These are phyloP conservation scores for Drosophila bunnanda DNA, from an alignment of 2,888 invertebrate species.

Conservation along the genomic window DNA sequence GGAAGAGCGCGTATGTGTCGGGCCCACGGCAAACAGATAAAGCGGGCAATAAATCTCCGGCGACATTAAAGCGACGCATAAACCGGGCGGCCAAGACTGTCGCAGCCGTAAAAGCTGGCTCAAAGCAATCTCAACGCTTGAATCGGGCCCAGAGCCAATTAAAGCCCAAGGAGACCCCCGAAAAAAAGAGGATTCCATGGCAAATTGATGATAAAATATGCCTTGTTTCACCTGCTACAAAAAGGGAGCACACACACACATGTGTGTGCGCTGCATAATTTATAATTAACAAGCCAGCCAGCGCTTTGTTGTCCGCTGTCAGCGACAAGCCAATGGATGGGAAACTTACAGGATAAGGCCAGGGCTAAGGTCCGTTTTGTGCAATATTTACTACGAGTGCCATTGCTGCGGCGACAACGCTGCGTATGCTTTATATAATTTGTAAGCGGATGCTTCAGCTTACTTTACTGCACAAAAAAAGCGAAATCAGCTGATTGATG, in stretches of 20 bases:
- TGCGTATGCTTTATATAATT: constrained; percentile 50
- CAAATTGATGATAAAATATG: constrained; percentile 70
- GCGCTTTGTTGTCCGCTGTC: constrained; percentile 46
- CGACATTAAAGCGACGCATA: constrained; percentile 68
- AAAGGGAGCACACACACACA: neutral
- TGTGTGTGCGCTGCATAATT: constrained; percentile 47
- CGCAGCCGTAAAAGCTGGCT: constrained; percentile 13
- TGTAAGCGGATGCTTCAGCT: constrained; percentile 7
- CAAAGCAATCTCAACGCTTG: constrained; percentile 22
- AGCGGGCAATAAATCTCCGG: constrained; percentile 50
- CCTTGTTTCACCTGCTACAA: constrained; percentile 48
- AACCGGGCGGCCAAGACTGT: constrained; percentile 39
- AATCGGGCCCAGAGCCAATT: constrained; percentile 34
- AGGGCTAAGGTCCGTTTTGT: constrained; percentile 17
- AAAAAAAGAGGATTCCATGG: constrained; percentile 39
- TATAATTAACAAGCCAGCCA: constrained; percentile 64
- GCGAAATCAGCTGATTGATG: constrained; percentile 26
- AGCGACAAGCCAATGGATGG: constrained; percentile 8
- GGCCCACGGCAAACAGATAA: constrained; percentile 40
- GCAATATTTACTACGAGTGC: constrained; percentile 32
- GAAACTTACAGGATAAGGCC: constrained; percentile 17
- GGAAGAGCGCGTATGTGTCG: constrained; percentile 16
- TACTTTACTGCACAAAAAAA: constrained; percentile 1
- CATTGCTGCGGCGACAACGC: constrained; percentile 19
- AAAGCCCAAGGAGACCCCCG: constrained; percentile 37